phyloP scores from a whole-genome alignment of 2,888 invertebrate species.

The Rhorus exstirpatorius region DNA sequence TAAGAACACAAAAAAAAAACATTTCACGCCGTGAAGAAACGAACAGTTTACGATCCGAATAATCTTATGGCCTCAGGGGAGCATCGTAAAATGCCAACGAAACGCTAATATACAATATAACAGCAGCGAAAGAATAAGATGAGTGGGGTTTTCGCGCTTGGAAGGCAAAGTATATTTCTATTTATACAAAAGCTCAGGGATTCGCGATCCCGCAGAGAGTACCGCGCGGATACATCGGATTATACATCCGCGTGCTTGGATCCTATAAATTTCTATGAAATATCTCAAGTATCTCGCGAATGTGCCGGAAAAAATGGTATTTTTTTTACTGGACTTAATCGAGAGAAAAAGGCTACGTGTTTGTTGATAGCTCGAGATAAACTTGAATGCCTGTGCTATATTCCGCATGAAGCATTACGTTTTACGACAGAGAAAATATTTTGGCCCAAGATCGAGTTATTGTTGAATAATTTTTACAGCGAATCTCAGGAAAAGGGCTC shows the following conservation, averaged over 20 bases:
- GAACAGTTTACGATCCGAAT: conserved; percentile 65
- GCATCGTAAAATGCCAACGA: conserved; percentile 73
- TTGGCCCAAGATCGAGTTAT: too few relatives aligned
- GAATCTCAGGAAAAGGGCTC: too few relatives aligned
- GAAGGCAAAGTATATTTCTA: conserved; percentile 57
- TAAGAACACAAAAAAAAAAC: conserved; percentile 73
- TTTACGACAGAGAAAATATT: too few relatives aligned
- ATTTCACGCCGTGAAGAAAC: conserved; percentile 73
- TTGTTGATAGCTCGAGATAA: too few relatives aligned
- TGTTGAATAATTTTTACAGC: too few relatives aligned
- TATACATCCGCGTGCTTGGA: conserved; percentile 52
- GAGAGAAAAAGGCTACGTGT: too few relatives aligned
- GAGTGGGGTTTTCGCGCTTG: conserved; percentile 55
- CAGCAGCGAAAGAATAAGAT: conserved; percentile 56
- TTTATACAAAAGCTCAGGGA: conserved; percentile 65
- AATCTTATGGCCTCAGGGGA: conserved; percentile 62
- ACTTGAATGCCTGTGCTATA: too few relatives aligned
- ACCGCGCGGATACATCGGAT: conserved; percentile 50
- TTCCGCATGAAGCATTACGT: too few relatives aligned
- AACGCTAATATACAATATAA: conserved; percentile 19
- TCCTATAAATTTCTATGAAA: conserved; percentile 48
- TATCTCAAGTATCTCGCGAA: conserved; percentile 47
- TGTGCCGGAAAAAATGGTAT: too few relatives aligned
- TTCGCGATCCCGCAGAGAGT: conserved; percentile 51
- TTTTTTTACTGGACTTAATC: too few relatives aligned